Conservation (phyloP, 2,888 invertebrate genomes). For the Chrysina gloriosa region DNA sequence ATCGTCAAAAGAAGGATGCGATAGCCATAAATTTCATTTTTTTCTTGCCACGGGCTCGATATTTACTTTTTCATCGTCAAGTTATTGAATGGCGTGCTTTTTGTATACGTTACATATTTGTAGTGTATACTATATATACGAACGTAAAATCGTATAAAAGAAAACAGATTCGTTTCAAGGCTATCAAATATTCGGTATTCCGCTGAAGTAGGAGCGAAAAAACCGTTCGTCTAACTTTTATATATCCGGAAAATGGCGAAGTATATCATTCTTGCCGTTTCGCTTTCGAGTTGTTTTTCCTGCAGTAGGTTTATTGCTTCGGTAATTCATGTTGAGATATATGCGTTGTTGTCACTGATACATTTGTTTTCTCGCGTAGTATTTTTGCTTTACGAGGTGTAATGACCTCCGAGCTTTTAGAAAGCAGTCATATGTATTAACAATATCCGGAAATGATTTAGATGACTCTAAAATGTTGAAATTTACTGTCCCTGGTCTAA, state of each 20-base stretch:
- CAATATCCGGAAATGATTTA: no score
- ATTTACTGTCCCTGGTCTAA: no score
- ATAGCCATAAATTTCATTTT: no score
- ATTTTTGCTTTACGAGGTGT: no score
- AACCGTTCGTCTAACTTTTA: constrained; percentile 2
- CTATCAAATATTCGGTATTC: constrained; percentile 20
- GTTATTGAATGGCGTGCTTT: not conserved
- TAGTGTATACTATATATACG: not conserved
- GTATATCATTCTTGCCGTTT: constrained; percentile 6
- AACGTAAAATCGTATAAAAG: constrained; percentile 5
- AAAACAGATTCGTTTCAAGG: not conserved
- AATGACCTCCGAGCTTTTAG: no score
- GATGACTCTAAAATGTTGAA: no score
- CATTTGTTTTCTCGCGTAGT: not conserved
- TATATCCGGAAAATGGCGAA: not conserved
- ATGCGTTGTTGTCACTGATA: not conserved
- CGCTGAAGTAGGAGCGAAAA: not conserved
- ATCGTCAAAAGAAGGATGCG: not conserved
- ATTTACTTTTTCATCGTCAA: not conserved
- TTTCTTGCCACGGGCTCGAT: no score
- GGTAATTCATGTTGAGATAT: not conserved
- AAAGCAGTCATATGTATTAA: no score
- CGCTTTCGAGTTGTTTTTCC: not conserved
- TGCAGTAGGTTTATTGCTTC: not conserved
- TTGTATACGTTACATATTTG: not conserved